These are phyloP conservation scores for Cotesia chilonis DNA, from an alignment of 1,140 invertebrate species.

Conservation along the genomic window DNA sequence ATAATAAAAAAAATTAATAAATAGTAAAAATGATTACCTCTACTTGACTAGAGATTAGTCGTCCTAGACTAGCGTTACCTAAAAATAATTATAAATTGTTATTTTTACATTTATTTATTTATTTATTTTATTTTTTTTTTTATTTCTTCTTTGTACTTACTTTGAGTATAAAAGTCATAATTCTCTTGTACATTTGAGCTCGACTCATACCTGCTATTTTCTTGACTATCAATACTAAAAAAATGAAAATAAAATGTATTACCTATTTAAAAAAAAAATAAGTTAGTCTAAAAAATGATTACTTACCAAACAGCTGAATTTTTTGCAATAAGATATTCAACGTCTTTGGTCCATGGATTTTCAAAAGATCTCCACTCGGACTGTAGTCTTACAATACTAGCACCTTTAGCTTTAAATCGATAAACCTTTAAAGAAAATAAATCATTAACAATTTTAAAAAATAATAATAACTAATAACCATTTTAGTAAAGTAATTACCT, in stretches of 20 bases:
- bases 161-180: conserved; percentile 70
- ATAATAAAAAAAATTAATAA: background rate
- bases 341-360: conserved; percentile 93
- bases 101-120: too few relatives aligned
- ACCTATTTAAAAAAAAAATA: conserved; percentile 11
- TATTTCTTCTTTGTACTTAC: conserved; percentile 52
- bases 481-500: conserved; percentile 53
- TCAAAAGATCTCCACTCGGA: conserved; percentile 88
- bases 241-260: conserved; percentile 32
- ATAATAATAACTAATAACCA: conserved; percentile 15
- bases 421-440: conserved; percentile 67
- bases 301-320: conserved; percentile 78
- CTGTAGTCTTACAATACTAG: conserved; percentile 76
- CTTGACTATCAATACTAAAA: conserved; percentile 64
- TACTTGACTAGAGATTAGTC: conserved; percentile 76
- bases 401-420: conserved; percentile 82
- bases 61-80: conserved; percentile 71
- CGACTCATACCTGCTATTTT: conserved; percentile 65
- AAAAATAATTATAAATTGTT: conserved; percentile 13
- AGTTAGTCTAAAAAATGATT: conserved; percentile 10
- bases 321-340: conserved; percentile 87
- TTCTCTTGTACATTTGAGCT: conserved; percentile 65
- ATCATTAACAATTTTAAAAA: background rate
- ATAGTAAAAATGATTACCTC: conserved; percentile 71
- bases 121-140: too few relatives aligned